A percentile compares a stretch with the other conserved stretches of the same genome.
Conservation (phyloP, 2,888 invertebrate genomes). For the Penaeus monodon region DNA sequence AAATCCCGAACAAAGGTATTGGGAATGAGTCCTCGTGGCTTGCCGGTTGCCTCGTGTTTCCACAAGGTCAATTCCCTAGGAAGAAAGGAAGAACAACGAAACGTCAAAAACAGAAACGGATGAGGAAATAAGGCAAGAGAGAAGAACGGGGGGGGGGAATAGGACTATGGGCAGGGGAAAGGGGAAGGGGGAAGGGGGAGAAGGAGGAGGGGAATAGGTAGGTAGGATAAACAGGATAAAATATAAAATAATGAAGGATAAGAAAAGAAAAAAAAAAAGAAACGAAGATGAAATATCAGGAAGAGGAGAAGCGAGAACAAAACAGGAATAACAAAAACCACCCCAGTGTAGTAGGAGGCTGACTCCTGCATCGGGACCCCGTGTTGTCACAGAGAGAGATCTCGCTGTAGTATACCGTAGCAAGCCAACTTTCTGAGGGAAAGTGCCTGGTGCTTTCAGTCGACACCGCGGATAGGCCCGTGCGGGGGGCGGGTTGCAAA, state of each 20-base stretch:
- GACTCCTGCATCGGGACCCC: conserved; percentile 27
- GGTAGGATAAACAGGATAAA: not conserved
- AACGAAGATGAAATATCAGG: not conserved
- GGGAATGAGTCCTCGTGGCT: conserved; percentile 32
- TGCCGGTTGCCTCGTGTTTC: conserved; percentile 38
- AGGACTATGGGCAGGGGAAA: not conserved
- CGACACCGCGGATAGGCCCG: conserved; percentile 29
- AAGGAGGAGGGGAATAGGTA: not conserved
- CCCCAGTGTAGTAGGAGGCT: not conserved
- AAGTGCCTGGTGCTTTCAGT: conserved; percentile 51
- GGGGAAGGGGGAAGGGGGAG: not conserved
- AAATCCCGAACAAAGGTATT: not conserved
- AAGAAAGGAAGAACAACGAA: conserved; percentile 15
- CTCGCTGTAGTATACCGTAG: conserved; percentile 45
- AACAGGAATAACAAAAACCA: not conserved
- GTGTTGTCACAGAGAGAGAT: not conserved
- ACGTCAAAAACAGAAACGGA: not conserved
- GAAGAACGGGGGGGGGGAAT: not conserved
- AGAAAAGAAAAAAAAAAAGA: not conserved
- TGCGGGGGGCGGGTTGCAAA: conserved; percentile 45
- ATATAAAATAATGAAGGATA: not conserved
- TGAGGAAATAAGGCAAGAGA: not conserved
- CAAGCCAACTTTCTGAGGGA: conserved; percentile 55
- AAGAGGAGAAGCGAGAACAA: not conserved
- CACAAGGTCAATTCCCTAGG: conserved; percentile 32